Evolutionary conservation across 1,140 invertebrate genomes (phyloP).

Genomic region (Saccostrea echinata): DNA sequence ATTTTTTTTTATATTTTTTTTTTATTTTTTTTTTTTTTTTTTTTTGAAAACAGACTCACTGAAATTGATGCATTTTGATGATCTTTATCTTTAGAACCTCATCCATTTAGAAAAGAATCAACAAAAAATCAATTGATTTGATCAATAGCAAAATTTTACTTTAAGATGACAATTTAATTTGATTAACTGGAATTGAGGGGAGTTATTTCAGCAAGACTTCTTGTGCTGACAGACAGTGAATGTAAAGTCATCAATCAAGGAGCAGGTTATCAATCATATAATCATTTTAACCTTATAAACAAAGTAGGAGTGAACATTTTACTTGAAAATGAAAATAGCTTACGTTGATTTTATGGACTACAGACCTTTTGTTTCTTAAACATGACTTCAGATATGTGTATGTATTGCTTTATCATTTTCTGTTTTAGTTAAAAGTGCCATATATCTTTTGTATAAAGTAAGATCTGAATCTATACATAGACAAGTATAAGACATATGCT

Average conservation of each 20-base stretch:
- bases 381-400: no score
- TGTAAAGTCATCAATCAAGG: neutral
- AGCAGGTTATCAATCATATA: conserved; percentile 14
- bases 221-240: neutral
- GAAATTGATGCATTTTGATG: neutral
- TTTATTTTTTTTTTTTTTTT: no score
- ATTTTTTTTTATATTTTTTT: no score
- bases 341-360: neutral
- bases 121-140: conserved; percentile 2
- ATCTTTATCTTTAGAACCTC: neutral
- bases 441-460: neutral
- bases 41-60: neutral
- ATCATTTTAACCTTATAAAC: neutral
- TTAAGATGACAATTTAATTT: neutral
- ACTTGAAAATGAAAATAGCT: neutral
- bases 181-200: neutral
- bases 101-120: neutral
- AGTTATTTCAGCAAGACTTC: neutral
- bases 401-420: neutral
- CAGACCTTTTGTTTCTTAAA: neutral
- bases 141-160: neutral
- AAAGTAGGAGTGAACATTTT: neutral
- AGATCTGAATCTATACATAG: neutral
- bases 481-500: neutral
- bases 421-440: neutral